These are phyloP conservation scores for Epirrhoe tristata DNA, from an alignment of 2,888 invertebrate genomes.

Conservation along the genomic window DNA sequence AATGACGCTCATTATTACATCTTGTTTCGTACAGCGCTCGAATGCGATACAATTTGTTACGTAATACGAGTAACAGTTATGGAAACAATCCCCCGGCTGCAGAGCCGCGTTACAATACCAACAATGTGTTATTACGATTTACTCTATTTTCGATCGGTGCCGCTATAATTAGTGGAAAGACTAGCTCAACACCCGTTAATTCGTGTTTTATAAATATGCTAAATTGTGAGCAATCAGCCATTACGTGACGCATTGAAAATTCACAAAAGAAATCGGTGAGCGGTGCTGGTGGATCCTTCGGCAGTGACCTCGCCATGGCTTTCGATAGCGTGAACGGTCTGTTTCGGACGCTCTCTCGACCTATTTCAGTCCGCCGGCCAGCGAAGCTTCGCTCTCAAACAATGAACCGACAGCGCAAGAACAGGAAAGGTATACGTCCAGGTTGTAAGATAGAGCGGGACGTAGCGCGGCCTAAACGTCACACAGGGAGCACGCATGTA, in stretches of 20 bases:
- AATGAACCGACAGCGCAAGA: slow-evolving; percentile 79
- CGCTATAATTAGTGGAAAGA: slow-evolving; percentile 58
- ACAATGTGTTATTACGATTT: slow-evolving; percentile 54
- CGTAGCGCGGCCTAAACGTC: slow-evolving; percentile 67
- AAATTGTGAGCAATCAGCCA: slow-evolving; percentile 46
- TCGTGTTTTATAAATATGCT: slow-evolving; percentile 47
- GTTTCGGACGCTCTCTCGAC: slow-evolving; percentile 81
- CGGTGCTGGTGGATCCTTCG: slow-evolving; percentile 67
- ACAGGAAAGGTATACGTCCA: slow-evolving; percentile 72
- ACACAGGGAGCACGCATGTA: slow-evolving; percentile 76
- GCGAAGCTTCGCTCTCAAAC: slow-evolving; percentile 78
- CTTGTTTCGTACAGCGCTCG: slow-evolving; percentile 49
- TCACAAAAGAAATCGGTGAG: slow-evolving; percentile 54
- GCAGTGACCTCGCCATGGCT: slow-evolving; percentile 80
- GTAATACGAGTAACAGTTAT: slow-evolving; percentile 65
- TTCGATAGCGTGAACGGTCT: slow-evolving; percentile 79
- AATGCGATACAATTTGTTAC: slow-evolving; percentile 62
- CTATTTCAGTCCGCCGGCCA: slow-evolving; percentile 82
- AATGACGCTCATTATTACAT: slow-evolving; percentile 60
- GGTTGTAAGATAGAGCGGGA: slow-evolving; percentile 70
- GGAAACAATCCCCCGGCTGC: slow-evolving; percentile 69
- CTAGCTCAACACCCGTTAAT: slow-evolving; percentile 45
- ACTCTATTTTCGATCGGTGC: slow-evolving; percentile 62
- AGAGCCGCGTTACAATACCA: slow-evolving; percentile 52
- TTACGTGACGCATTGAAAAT: slow-evolving; percentile 46